A percentile compares a stretch with the other conserved stretches of the same genome.
Evolutionary conservation across 2,113 vertebrate species (phyloP).

Genomic region (Sinocyclocheilus rhinocerous): DNA sequence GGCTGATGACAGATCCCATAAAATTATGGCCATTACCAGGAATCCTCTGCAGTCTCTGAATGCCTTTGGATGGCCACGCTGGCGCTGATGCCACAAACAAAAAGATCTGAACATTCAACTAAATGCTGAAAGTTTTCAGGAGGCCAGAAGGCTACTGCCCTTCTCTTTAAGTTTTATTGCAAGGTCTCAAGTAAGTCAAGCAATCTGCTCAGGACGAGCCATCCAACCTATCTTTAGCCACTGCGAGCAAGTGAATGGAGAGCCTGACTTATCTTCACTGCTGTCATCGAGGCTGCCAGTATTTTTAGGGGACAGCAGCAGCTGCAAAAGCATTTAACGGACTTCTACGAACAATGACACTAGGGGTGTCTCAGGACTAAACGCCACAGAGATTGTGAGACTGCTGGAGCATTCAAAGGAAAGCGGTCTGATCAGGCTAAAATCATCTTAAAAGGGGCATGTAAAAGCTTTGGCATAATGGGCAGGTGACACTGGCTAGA

Average conservation of each 20-base stretch:
- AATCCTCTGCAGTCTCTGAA: background rate
- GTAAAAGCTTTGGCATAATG: conserved; percentile 57
- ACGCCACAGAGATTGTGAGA: conserved; percentile 66
- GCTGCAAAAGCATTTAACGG: conserved; percentile 85
- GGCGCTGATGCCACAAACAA: background rate
- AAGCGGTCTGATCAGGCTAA: conserved; percentile 41
- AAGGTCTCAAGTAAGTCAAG: conserved; percentile 72
- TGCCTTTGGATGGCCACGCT: background rate
- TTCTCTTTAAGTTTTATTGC: conserved; percentile 68
- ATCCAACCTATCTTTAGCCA: conserved; percentile 78
- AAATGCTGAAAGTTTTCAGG: conserved; percentile 9
- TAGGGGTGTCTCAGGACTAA: conserved; percentile 73
- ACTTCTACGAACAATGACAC: conserved; percentile 82
- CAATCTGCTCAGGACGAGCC: conserved; percentile 64
- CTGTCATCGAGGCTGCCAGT: conserved; percentile 81
- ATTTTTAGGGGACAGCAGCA: conserved; percentile 83
- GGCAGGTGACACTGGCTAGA: conserved; percentile 41
- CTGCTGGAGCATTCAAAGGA: conserved; percentile 51
- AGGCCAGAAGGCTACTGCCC: conserved; percentile 38
- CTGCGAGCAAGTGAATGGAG: conserved; percentile 79
- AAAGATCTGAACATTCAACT: conserved; percentile 11
- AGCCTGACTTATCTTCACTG: conserved; percentile 78
- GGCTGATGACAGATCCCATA: conserved; percentile 32
- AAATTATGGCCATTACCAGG: conserved; percentile 21
- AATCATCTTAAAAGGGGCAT: conserved; percentile 6